Percentiles rank a stretch among this genome's conserved stretches.
phyloP scores from a whole-genome alignment of 37 sponge, comb jelly and placozoan species.

The Diacarnus erythraeanus region DNA sequence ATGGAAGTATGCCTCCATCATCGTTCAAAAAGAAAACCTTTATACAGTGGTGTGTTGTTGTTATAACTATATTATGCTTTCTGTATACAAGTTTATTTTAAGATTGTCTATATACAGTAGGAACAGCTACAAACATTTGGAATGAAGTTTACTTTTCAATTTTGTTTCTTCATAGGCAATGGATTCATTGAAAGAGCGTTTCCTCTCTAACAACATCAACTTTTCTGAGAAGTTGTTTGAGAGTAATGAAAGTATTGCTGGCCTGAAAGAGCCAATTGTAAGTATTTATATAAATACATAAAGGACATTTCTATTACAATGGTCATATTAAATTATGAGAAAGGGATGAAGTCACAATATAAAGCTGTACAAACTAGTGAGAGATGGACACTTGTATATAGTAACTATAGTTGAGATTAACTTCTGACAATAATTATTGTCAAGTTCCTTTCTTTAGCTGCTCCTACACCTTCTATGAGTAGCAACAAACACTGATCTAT shows the following conservation, averaged over 20 bases:
- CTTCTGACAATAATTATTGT: too few species aligned
- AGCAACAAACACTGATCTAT: too few species aligned
- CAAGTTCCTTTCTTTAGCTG: too few species aligned
- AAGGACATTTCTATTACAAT: too few species aligned
- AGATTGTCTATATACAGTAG: too few species aligned
- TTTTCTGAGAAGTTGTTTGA: background rate
- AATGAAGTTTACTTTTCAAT: background rate
- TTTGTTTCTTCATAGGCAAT: background rate
- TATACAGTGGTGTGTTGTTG: constrained; percentile 4
- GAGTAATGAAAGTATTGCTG: background rate
- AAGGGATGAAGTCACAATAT: too few species aligned
- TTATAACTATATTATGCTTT: background rate
- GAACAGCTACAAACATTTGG: background rate
- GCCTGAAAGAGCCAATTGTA: constrained; percentile 16
- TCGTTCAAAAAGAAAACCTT: constrained; percentile 25
- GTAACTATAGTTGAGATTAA: too few species aligned
- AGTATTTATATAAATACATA: too few species aligned
- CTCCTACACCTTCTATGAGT: too few species aligned
- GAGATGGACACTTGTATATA: too few species aligned
- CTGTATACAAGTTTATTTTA: background rate
- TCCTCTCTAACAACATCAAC: background rate
- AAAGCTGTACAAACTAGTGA: too few species aligned
- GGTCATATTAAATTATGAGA: too few species aligned
- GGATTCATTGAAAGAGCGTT: background rate
- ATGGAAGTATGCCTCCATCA: constrained; percentile 16